Base-by-base conservation (phyloP, 2,797 vertebrate species). In the Dipus sagitta region DNA sequence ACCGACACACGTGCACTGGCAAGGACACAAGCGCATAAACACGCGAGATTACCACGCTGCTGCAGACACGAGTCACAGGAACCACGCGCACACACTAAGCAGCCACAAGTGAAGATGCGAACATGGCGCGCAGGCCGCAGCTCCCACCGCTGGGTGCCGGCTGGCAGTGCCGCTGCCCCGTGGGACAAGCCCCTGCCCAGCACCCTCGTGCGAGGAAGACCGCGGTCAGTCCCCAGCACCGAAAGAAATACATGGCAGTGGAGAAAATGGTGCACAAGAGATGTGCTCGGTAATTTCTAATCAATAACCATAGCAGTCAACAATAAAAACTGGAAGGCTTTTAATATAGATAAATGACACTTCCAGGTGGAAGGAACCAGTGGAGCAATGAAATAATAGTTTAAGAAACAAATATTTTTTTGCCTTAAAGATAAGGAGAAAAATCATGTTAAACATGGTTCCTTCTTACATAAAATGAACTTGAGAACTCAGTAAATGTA, bases 351-450 rank as follows among this genome's bases (percentile, higher is more conserved):
- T n/a, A 26, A 94, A 86, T 90, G 58, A 91, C 92, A 92, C 92
- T 81, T 92, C 68, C 13, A 0, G 7, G 4, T 38, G 42, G 32
- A 82, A 88, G 18, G 20, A 76, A 74, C 20, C 32, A 95, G 65
- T 83, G 92, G 91, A 93, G 87, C 87, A 75, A 88, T 85, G 12
- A 86, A 95, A 74, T 9, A 89, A 94, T 90, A 94, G 95, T 83
- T 90, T 34, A 6, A 62, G 5, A 5, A 0, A 90, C 32, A 94
- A 96, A 86, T 68, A 38, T 17, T 60, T 8, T 28, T 85, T 90
- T 86, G 88, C 72, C 97, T 94, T 87, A 85, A 96, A 95, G 65
- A 65, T 52, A 94, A 92, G 72, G 24, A 87, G 85, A 95, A 96
- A 96, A 94, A 76, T 47, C 10, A 91, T 83, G 90, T 93, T 88